Conservation (phyloP, 2,113 vertebrate species). For the Anolis carolinensis region DNA sequence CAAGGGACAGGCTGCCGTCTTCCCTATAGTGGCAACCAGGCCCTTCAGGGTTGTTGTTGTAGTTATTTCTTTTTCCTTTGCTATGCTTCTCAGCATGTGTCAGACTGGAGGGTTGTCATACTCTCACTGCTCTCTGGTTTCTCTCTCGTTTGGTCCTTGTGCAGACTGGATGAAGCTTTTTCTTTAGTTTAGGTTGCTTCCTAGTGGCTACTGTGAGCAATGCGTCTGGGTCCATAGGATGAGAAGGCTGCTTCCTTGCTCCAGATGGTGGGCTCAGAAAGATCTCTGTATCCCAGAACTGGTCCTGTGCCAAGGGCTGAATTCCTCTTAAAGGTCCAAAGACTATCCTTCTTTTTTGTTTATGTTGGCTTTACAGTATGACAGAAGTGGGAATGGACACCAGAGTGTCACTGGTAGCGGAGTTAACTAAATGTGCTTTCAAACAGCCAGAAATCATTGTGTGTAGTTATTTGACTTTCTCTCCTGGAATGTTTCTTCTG, state of each 20-base stretch:
- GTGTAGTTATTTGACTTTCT: too few species aligned
- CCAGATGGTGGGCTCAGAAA: background rate
- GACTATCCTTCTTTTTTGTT: background rate
- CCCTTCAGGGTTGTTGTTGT: background rate
- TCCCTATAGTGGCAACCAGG: background rate
- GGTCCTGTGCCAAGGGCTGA: background rate
- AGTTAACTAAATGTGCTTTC: background rate
- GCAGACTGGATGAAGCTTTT: background rate
- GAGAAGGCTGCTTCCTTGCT: too few species aligned
- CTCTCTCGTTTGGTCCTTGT: background rate
- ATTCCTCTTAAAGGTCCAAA: background rate
- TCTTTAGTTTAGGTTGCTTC: constrained; percentile 33
- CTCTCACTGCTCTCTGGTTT: background rate
- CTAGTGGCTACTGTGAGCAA: constrained; percentile 40
- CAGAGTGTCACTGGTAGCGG: background rate
- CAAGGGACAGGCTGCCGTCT: background rate
- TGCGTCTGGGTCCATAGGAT: background rate
- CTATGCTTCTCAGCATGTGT: background rate
- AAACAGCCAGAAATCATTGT: background rate
- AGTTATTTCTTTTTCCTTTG: background rate
- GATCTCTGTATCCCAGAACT: background rate
- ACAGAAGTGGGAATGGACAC: too few species aligned
- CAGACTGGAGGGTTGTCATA: background rate
- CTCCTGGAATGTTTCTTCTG: background rate
- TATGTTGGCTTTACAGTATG: background rate